These are phyloP conservation scores for Phallusia fumigata DNA, from an alignment of 23 tunicate genomes.

Conservation along the genomic window DNA sequence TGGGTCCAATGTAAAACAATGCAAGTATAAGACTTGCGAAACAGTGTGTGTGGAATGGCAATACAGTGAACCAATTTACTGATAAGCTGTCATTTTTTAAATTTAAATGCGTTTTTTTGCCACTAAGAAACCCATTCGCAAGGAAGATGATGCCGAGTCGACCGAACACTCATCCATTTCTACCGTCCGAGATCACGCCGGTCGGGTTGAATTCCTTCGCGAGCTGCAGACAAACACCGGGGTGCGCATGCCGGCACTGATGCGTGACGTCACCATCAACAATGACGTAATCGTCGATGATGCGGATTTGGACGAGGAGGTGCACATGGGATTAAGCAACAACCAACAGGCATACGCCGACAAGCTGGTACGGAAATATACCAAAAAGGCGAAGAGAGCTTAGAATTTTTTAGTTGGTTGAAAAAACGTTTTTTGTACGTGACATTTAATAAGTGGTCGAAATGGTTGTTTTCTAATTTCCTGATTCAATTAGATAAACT, in stretches of 20 bases:
- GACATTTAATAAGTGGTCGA: too few species aligned
- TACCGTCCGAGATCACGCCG: conserved; percentile 63
- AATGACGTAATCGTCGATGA: conserved; percentile 29
- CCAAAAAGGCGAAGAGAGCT: conserved; percentile 11
- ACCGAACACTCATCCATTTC: conserved; percentile 59
- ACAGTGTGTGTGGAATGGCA: too few species aligned
- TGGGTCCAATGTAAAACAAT: too few species aligned
- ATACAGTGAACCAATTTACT: too few species aligned
- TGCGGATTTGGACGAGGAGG: conserved; percentile 28
- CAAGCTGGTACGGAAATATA: conserved; percentile 60
- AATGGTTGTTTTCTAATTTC: too few species aligned
- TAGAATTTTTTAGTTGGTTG: background rate
- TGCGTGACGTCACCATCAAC: conserved; percentile 25
- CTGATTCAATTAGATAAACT: too few species aligned
- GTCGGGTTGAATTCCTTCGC: conserved; percentile 65
- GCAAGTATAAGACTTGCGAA: too few species aligned
- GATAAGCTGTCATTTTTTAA: too few species aligned
- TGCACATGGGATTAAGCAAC: conserved; percentile 51
- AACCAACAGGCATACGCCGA: conserved; percentile 85
- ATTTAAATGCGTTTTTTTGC: background rate
- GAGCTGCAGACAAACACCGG: conserved; percentile 55
- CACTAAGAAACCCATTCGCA: background rate
- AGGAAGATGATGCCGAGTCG: conserved; percentile 41
- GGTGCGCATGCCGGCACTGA: conserved; percentile 31
- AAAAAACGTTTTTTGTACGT: too few species aligned